A percentile compares a stretch with the other conserved stretches of the same genome.
Evolutionary conservation across 2,888 invertebrate species (phyloP).

Genomic region (Parasteatoda lunata): DNA sequence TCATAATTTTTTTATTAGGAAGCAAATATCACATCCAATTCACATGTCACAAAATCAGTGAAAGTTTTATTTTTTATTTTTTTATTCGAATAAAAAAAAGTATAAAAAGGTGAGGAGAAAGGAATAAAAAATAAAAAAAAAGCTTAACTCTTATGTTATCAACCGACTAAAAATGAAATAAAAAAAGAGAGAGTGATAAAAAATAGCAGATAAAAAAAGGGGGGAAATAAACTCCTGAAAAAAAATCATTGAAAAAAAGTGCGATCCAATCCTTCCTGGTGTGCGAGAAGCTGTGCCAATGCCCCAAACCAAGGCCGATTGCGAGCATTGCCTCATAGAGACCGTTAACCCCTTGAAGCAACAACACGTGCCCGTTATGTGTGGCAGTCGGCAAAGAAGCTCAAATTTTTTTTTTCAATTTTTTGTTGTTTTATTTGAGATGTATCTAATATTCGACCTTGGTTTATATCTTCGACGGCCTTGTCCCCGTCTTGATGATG

Average conservation of each 20-base stretch:
- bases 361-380: conserved; percentile 39
- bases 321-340: conserved; percentile 32
- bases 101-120: background rate
- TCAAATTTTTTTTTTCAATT: conserved; percentile 23
- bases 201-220: background rate
- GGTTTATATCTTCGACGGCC: conserved; percentile 47
- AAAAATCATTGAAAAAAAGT: conserved; percentile 25
- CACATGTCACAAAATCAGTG: too few relatives aligned
- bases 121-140: conserved; percentile 17
- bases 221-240: conserved; percentile 13
- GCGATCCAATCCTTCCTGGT: conserved; percentile 62
- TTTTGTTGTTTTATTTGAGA: conserved; percentile 20
- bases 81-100: background rate
- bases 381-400: conserved; percentile 30
- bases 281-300: conserved; percentile 49
- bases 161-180: conserved; percentile 9
- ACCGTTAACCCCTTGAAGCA: conserved; percentile 66
- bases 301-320: conserved; percentile 62
- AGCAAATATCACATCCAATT: too few relatives aligned
- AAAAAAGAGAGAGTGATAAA: conserved; percentile 16
- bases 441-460: conserved; percentile 47
- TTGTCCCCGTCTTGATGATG: conserved; percentile 51
- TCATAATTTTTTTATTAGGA: too few relatives aligned
- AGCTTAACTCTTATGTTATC: conserved; percentile 23
- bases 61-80: background rate